Base-by-base conservation (phyloP, 2,888 invertebrate species). In the Zaprionus bogoriensis region DNA sequence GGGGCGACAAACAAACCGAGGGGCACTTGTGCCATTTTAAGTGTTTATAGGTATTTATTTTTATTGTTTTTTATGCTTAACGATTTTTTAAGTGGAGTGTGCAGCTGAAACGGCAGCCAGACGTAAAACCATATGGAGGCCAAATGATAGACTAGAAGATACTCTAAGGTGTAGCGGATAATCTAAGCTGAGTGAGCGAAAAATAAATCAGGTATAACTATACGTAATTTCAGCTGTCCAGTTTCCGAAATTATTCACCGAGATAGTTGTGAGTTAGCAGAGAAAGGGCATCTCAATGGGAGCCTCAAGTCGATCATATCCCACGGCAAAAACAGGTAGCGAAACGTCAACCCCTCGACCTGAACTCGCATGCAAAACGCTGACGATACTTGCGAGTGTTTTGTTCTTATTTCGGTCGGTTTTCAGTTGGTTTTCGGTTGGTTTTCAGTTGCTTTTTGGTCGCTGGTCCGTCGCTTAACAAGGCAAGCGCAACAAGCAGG, bases 31-130 rank as follows among this genome's bases (percentile, higher is more conserved):
- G 80, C 86, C 86, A 86, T 81, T 81, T 86, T 68, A 86, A 86
- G 80, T 81, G 80, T 81, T 86, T 81, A 86, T 83, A 86, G 86
- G 86, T 81, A 81, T 81, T 81, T 81, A 74, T 74, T 81, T 81
- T 83, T 83, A 81, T 81, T 81, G 80, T 81, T 86, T 86, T 71
- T 74, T 81, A 83, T 83, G 74, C 77, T 86, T 76, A 86, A 80
- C 80, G 74, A 86, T 80, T 85, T 86, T 83, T 83, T 79, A 83
- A 81, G 86, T 85, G 80, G 70, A 85, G 66, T 68, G 59, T 70
- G 70, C 74, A 65, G 67, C 60, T 53, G 69, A 55, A 65, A 50
- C 57, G 51, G 55, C 62, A 67, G 44, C 52, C n/a, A 53, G 27
- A 36, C 42, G 30, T 23, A 22, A 58, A 9, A 4, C 17, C n/a